Conservation (phyloP, 2,113 vertebrate species). For the Hydrochoerus hydrochaeris region DNA sequence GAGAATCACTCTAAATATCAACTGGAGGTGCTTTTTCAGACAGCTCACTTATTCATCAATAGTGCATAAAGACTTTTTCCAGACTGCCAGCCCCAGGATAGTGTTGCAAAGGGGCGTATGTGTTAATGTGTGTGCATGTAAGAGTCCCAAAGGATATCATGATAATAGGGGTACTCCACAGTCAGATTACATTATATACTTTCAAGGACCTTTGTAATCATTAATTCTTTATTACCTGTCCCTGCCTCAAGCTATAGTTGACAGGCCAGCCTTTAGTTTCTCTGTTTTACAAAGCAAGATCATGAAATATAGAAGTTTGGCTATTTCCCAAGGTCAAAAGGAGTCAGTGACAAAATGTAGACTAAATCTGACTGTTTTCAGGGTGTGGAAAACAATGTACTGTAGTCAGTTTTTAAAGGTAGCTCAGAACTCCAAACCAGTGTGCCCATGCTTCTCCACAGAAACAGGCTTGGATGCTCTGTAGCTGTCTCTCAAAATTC, state of each 20-base stretch:
- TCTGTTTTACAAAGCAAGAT: constrained; percentile 13
- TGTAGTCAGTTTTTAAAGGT: not conserved
- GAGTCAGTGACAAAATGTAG: not conserved
- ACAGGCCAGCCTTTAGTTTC: constrained; percentile 21
- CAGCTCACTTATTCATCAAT: constrained; percentile 16
- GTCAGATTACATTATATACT: constrained; percentile 23
- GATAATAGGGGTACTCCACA: not conserved
- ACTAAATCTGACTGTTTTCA: not conserved
- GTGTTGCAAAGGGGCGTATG: fast-evolving
- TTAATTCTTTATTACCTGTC: constrained; percentile 58
- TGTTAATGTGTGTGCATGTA: fast-evolving
- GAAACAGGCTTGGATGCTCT: not conserved
- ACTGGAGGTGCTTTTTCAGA: not conserved
- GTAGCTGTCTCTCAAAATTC: not conserved
- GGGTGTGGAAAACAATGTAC: not conserved
- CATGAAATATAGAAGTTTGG: constrained; percentile 19
- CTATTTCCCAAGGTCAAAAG: constrained; percentile 28
- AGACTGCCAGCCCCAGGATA: not conserved
- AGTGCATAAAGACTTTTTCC: not conserved
- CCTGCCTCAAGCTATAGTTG: constrained; percentile 15
- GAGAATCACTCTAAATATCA: constrained; percentile 17
- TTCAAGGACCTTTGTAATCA: constrained; percentile 35
- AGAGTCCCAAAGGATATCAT: not conserved
- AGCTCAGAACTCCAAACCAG: not conserved
- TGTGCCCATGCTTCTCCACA: not conserved